Percentiles rank a stretch among this genome's conserved stretches.
Conservation (phyloP, 2,113 vertebrate genomes). For the Prunella fulvescens region DNA sequence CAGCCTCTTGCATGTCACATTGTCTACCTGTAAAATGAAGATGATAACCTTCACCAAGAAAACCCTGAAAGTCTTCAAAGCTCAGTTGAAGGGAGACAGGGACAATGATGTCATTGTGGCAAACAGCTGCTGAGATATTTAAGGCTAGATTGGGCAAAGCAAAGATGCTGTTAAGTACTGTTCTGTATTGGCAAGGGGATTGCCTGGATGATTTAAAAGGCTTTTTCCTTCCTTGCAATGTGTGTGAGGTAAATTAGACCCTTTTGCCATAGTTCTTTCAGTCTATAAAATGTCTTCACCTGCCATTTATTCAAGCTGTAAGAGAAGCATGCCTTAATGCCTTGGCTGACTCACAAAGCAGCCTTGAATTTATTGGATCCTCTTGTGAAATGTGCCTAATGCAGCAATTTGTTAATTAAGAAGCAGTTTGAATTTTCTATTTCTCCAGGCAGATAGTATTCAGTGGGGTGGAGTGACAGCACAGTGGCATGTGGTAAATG, state of each 20-base stretch:
- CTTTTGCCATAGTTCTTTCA: slow-evolving; percentile 12
- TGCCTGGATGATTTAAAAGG: slow-evolving; percentile 35
- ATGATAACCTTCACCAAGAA: background rate
- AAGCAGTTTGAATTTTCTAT: slow-evolving; percentile 1
- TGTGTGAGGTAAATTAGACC: slow-evolving; percentile 32
- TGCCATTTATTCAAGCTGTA: slow-evolving; percentile 28
- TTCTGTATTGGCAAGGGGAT: slow-evolving; percentile 23
- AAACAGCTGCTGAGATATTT: slow-evolving; percentile 4
- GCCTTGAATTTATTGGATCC: slow-evolving; percentile 29
- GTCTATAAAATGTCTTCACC: slow-evolving; percentile 53
- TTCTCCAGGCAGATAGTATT: background rate
- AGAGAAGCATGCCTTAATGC: slow-evolving; percentile 35
- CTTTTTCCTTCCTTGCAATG: slow-evolving; percentile 26
- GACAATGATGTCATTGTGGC: background rate
- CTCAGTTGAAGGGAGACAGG: background rate
- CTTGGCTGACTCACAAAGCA: slow-evolving; percentile 29
- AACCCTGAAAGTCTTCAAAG: background rate
- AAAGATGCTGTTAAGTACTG: slow-evolving; percentile 3
- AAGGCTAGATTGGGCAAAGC: background rate
- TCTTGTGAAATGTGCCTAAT: slow-evolving; percentile 38
- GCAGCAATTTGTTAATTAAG: slow-evolving; percentile 44
- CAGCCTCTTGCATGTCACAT: background rate
- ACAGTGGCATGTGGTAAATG: background rate
- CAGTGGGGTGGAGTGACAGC: background rate
- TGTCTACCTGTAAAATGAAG: background rate